Conservation (phyloP, 2,888 invertebrate genomes). For the Phasia obesa region DNA sequence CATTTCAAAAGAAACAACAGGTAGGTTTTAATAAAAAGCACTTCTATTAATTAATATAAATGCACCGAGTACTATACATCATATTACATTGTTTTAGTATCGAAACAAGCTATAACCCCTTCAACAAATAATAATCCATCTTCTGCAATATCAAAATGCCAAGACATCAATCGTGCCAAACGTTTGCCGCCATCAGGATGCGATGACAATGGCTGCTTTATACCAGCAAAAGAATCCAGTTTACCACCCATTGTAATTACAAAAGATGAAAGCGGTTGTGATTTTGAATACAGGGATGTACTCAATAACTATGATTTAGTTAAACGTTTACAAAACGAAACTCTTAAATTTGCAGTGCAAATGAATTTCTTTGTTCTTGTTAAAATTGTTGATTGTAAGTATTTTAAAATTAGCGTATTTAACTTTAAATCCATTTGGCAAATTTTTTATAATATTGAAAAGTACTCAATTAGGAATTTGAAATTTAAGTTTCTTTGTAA, state of each 20-base stretch:
- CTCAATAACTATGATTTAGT: conserved; percentile 84
- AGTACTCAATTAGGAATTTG: no score
- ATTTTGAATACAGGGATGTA: conserved; percentile 79
- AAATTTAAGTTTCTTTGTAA: no score
- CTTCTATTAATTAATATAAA: background rate
- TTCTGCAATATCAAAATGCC: conserved; percentile 62
- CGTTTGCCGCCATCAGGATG: conserved; percentile 76
- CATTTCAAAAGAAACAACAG: conserved; percentile 25
- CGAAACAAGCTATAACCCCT: conserved; percentile 43
- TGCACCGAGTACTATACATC: background rate
- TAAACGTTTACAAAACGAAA: conserved; percentile 85
- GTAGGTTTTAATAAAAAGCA: conserved; percentile 10
- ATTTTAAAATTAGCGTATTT: background rate
- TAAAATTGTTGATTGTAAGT: conserved; percentile 89
- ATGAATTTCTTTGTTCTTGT: conserved; percentile 89
- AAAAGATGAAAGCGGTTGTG: conserved; percentile 76
- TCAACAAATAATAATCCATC: conserved; percentile 64
- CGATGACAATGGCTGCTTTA: conserved; percentile 78
- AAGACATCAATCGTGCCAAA: conserved; percentile 72
- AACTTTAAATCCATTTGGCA: background rate
- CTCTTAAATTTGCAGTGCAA: conserved; percentile 88
- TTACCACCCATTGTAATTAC: conserved; percentile 83
- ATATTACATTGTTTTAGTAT: conserved; percentile 19
- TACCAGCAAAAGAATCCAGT: conserved; percentile 82
- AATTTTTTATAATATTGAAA: no score